Conservation (phyloP, 2,888 invertebrate species). For the Cheilosia grossa region DNA sequence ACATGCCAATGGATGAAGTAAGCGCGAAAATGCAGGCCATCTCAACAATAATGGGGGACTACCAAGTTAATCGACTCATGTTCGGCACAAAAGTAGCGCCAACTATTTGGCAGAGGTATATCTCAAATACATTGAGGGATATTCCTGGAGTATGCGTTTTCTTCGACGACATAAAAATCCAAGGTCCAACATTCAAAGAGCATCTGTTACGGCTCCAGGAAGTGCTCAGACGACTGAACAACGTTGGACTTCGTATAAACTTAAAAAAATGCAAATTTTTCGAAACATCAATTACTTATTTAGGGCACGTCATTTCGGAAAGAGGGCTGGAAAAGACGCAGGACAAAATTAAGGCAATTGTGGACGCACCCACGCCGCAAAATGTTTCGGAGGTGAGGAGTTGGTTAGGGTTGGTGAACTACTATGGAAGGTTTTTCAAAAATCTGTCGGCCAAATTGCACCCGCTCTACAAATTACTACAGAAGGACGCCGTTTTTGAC, state of each 20-base stretch:
- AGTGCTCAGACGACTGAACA: constrained; percentile 31
- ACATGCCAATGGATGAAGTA: too few species aligned
- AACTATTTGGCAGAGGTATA: constrained; percentile 49
- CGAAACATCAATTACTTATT: constrained; percentile 69
- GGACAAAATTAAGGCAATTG: constrained; percentile 76
- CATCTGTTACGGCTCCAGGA: constrained; percentile 9
- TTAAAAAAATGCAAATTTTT: not conserved
- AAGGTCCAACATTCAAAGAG: constrained; percentile 23
- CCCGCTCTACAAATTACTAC: constrained; percentile 36
- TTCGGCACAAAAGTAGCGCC: constrained; percentile 38
- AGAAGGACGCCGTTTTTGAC: constrained; percentile 56
- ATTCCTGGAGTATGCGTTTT: constrained; percentile 35
- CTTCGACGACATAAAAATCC: constrained; percentile 34
- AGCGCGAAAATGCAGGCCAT: not conserved
- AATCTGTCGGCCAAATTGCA: constrained; percentile 41
- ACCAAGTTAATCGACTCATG: constrained; percentile 26
- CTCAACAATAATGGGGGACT: constrained; percentile 35
- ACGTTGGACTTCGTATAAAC: constrained; percentile 70
- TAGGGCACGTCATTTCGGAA: constrained; percentile 77
- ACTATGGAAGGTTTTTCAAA: constrained; percentile 25
- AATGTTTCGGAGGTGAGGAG: constrained; percentile 61
- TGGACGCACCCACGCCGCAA: constrained; percentile 74
- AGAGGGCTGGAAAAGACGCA: constrained; percentile 76
- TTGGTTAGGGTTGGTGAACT: constrained; percentile 55
- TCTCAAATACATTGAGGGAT: constrained; percentile 8